Base-by-base conservation (phyloP, 2,113 vertebrate species). In the Sander vitreus region DNA sequence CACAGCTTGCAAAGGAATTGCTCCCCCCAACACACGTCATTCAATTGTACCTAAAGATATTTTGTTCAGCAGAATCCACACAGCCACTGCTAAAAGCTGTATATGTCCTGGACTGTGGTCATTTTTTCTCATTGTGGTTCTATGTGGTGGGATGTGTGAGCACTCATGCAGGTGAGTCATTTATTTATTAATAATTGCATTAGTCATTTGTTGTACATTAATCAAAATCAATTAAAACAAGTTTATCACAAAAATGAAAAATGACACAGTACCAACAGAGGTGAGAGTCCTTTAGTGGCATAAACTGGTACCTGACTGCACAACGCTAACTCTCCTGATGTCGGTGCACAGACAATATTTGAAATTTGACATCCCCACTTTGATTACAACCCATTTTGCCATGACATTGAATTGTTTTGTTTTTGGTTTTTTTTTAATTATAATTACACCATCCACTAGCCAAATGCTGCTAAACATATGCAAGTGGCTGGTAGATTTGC, bases 11-110 rank as follows among this genome's bases (percentile, higher is more conserved):
- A 73, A 36, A 65, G 43, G 23, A 76, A 47, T 23, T 23, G 50
- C 71, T 50, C 23, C 5, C 33, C 47, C 51, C 74, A 66, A 53
- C 45, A 71, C 23, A 18, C 27, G 27, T 58, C 73, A 77, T 59
- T 76, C 54, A 76, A 4, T 63, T 51, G 62, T 55, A 33, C 50
- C 51, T 15, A 19, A 72, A 45, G 54, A 76, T 27, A 58, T 45
- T 57, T 60, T 16, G 16, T 3, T 67, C 14, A 16, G 16, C 48
- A 54, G 23, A 36, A 68, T 45, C 64, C 63, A 57, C 3, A 5
- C 8, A 48, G 69, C 39, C 27, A 12, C 30, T 10, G 51, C 21
- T 27, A 43, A 25, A 27, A 19, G 14, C 30, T n/a, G n/a, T 27
- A 18, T 2, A 19, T 2, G 6, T 21, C 80, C 30, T 54, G 18